These are phyloP conservation scores for Hippolais icterina DNA, from an alignment of 2,113 vertebrate species.

Conservation along the genomic window DNA sequence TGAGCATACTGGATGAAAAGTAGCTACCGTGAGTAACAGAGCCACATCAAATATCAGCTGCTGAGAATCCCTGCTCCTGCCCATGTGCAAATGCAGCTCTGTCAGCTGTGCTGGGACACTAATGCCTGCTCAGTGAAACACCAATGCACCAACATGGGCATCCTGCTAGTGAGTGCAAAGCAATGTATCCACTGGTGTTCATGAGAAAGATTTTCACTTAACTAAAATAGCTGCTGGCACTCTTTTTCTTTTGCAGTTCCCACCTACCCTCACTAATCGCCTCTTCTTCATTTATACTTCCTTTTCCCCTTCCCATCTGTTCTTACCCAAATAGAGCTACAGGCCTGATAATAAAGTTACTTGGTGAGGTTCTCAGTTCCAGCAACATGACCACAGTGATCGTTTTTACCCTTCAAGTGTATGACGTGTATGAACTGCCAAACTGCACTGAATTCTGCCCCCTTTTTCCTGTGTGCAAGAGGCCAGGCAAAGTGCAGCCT, in stretches of 20 bases:
- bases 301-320: slow-evolving; percentile 51
- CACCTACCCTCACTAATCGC: slow-evolving; percentile 43
- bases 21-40: neutral
- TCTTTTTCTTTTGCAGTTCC: slow-evolving; percentile 12
- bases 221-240: slow-evolving; percentile 43
- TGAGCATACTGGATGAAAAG: neutral
- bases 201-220: neutral
- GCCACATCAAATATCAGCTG: neutral
- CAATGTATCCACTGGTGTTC: neutral
- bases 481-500: neutral
- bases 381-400: neutral
- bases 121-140: neutral
- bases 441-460: neutral
- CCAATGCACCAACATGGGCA: neutral
- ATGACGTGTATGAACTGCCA: neutral
- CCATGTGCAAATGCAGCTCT: neutral
- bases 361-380: neutral
- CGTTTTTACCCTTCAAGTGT: neutral
- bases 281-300: slow-evolving; percentile 43
- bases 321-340: slow-evolving; percentile 31
- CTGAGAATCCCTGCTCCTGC: neutral
- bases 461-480: neutral
- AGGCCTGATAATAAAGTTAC: slow-evolving; percentile 21
- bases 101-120: neutral
- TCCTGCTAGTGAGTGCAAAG: neutral